Base-by-base conservation (phyloP, 1,140 invertebrate species). In the Condylostylus longicornis region DNA sequence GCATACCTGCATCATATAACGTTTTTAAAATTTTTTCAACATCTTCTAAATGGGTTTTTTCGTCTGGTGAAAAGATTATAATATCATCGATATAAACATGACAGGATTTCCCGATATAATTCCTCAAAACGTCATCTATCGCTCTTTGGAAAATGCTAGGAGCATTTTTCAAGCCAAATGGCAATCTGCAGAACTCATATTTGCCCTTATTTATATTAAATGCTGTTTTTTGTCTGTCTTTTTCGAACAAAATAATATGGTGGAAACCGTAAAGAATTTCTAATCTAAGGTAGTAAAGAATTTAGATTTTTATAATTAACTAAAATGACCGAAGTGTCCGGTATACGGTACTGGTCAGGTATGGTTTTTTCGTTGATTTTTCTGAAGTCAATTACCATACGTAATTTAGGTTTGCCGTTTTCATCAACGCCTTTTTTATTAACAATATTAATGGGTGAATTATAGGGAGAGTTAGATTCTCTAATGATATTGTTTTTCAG, bases 231-330 rank as follows among this genome's bases (percentile, higher is more conserved):
- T 44, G 33, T 7, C 35, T 44, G 35, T 60, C 53, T 5, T 50
- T 33, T 35, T 48, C 37, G 15, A 53, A 41, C 1, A 70, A 39
- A 3, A 35, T 21, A 15, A 71, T 53, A 43, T 73, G 67, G 45
- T 59, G 64, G 48, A 65, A 72, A 6, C 68, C 67, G 27, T n/a
- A n/a, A n/a, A n/a, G n/a, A 45, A 54, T 3, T 42, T 43, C 4
- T 67, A 31, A 49, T 71, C 65, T 2, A 70, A 37, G 1, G 51
- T 51, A 5, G 48, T 47, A 41, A 69, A 67, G 38, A 51, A 63
- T 34, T 48, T 45, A 5, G 51, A 40, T 12, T 51, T 51, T 0
- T 45, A 50, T 28, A 72, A 37, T 46, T 37, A 36, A 61, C 48
- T 8, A 70, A 38, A 14, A 53, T 53, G 9, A 63, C 53, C n/a